phyloP scores from a whole-genome alignment of 1,140 invertebrate species.

The Diplogasteroides magnus region DNA sequence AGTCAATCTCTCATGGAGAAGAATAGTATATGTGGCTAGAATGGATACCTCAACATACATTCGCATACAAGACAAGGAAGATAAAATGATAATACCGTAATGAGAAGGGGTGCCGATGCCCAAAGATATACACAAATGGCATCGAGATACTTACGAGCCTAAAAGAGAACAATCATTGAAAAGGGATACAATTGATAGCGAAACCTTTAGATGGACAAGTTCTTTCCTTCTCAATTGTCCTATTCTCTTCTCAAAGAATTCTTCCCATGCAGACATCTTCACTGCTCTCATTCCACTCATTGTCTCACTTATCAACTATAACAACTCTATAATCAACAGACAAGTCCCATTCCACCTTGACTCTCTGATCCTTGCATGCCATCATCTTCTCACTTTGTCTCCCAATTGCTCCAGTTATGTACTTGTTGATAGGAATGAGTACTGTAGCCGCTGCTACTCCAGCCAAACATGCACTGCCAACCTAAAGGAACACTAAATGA shows the following conservation, averaged over 20 bases:
- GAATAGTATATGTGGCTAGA: conserved; percentile 77
- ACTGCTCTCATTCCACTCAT: conserved; percentile 78
- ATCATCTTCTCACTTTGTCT: conserved; percentile 79
- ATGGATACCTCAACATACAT: no score
- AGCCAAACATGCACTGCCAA: conserved; percentile 82
- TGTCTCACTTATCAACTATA: conserved; percentile 74
- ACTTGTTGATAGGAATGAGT: conserved; percentile 87
- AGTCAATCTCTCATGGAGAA: conserved; percentile 71
- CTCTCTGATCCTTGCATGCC: conserved; percentile 80
- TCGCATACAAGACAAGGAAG: no score
- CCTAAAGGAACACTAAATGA: conserved; percentile 62
- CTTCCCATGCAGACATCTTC: conserved; percentile 89
- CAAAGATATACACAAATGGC: conserved; percentile 98
- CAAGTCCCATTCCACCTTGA: conserved; percentile 62
- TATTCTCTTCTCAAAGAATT: conserved; percentile 68
- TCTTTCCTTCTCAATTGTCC: conserved; percentile 67
- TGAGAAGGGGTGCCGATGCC: conserved; percentile 94
- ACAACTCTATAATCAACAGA: conserved; percentile 21
- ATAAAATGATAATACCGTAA: no score
- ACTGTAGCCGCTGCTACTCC: conserved; percentile 79
- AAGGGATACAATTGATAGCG: no score
- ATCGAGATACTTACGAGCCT: conserved; percentile 85
- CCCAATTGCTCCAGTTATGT: conserved; percentile 82
- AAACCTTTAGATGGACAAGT: conserved; percentile 66
- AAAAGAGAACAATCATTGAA: no score